Conservation (phyloP, 2,888 invertebrate genomes). For the Diarsia dahlii region DNA sequence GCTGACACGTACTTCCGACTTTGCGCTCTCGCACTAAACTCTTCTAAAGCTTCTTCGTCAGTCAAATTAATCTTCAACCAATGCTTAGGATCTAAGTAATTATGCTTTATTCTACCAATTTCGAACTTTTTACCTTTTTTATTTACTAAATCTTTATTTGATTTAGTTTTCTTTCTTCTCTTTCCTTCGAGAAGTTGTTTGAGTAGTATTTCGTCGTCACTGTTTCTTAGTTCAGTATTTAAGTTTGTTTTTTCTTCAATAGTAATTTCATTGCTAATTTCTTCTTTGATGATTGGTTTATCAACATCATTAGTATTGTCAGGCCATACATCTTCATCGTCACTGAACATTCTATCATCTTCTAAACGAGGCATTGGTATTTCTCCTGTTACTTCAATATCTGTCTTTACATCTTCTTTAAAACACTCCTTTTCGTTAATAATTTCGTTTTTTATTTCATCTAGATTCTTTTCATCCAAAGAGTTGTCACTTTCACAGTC, state of each 20-base stretch:
- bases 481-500: conserved; percentile 39
- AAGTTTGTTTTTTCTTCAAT: background rate
- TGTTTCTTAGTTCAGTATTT: background rate
- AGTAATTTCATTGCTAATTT: background rate
- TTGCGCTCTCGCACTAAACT: conserved; percentile 75
- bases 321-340: conserved; percentile 18
- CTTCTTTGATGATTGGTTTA: conserved; percentile 27
- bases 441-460: conserved; percentile 44
- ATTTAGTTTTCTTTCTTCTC: background rate
- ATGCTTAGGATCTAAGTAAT: conserved; percentile 70
- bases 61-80: conserved; percentile 79
- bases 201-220: background rate
- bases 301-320: background rate
- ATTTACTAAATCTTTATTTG: background rate
- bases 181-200: conserved; percentile 15
- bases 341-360: conserved; percentile 9
- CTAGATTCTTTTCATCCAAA: conserved; percentile 26
- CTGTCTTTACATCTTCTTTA: background rate
- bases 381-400: conserved; percentile 6
- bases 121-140: conserved; percentile 5
- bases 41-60: conserved; percentile 81
- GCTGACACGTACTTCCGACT: conserved; percentile 78
- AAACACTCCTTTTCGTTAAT: background rate
- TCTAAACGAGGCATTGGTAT: conserved; percentile 5
- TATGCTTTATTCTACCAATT: background rate